Evolutionary conservation across 1,140 invertebrate species (phyloP).

Genomic region (Camponotus floridanus): DNA sequence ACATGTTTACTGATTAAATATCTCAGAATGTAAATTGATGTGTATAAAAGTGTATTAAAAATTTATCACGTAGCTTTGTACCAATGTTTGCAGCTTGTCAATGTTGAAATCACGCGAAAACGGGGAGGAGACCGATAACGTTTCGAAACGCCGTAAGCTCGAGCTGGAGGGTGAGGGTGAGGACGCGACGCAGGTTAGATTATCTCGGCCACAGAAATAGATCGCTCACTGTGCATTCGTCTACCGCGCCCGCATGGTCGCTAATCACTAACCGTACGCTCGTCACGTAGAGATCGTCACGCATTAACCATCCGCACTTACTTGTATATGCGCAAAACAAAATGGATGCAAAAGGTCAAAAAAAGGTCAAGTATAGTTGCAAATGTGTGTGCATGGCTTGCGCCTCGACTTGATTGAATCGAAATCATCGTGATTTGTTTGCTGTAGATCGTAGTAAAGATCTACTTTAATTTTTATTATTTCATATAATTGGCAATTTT

Average conservation of each 20-base stretch:
- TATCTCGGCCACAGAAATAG: constrained; percentile 79
- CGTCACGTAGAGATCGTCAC: constrained; percentile 61
- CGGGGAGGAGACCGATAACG: constrained; percentile 85
- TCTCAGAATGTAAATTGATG: background rate
- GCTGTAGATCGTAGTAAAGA: background rate
- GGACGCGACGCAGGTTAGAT: constrained; percentile 87
- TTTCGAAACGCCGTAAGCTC: constrained; percentile 82
- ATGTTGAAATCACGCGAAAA: constrained; percentile 83
- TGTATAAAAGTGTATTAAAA: background rate
- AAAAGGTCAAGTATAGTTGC: constrained; percentile 85
- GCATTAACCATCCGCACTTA: constrained; percentile 59
- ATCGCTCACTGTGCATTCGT: constrained; percentile 63
- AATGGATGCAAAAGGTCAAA: constrained; percentile 35
- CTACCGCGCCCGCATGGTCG: constrained; percentile 80
- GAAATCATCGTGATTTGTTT: background rate
- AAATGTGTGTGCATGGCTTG: constrained; percentile 66
- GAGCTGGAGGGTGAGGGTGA: constrained; percentile 86
- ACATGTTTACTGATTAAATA: background rate
- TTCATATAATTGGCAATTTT: background rate
- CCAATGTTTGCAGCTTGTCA: constrained; percentile 77
- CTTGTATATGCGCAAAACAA: constrained; percentile 44
- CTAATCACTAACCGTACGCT: constrained; percentile 80
- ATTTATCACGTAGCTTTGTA: background rate
- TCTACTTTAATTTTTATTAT: background rate
- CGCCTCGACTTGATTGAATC: background rate